Percentiles rank a stretch among this genome's conserved stretches.
Evolutionary conservation across 1,140 invertebrate genomes (phyloP).

Genomic region (Papilio xuthus): DNA sequence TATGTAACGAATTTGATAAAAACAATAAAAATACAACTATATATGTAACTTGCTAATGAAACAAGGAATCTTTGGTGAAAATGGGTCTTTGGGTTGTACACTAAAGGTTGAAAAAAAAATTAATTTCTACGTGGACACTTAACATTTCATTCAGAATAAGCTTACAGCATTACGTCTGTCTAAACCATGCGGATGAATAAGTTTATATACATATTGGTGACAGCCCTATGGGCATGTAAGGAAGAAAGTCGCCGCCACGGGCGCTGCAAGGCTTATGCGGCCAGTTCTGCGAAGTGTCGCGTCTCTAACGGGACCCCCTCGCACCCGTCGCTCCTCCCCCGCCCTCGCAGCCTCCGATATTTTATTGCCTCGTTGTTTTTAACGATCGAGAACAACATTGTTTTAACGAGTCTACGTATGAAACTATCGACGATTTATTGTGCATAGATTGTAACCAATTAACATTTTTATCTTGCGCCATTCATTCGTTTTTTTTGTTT

Average conservation of each 20-base stretch:
- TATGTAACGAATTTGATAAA: no score
- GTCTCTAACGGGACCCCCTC: constrained; percentile 61
- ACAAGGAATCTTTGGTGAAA: background rate
- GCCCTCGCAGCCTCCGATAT: constrained; percentile 43
- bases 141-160: no score
- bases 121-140: no score
- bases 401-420: constrained; percentile 43
- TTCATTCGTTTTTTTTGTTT: background rate
- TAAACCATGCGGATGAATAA: background rate
- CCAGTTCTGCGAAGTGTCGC: constrained; percentile 66
- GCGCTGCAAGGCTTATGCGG: constrained; percentile 25
- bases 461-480: constrained; percentile 31
- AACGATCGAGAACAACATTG: constrained; percentile 51
- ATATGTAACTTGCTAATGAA: no score
- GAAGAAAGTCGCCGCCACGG: constrained; percentile 34
- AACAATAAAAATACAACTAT: no score
- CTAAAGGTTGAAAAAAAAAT: no score
- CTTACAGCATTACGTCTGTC: background rate
- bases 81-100: no score
- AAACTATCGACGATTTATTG: constrained; percentile 36
- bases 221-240: constrained; percentile 13
- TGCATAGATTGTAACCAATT: constrained; percentile 31
- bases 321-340: background rate
- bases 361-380: constrained; percentile 58
- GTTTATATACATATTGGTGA: background rate